A percentile compares a stretch with the other conserved stretches of the same genome.
phyloP scores from a whole-genome alignment of 2,113 vertebrate species.

The Macroglossus sobrinus region DNA sequence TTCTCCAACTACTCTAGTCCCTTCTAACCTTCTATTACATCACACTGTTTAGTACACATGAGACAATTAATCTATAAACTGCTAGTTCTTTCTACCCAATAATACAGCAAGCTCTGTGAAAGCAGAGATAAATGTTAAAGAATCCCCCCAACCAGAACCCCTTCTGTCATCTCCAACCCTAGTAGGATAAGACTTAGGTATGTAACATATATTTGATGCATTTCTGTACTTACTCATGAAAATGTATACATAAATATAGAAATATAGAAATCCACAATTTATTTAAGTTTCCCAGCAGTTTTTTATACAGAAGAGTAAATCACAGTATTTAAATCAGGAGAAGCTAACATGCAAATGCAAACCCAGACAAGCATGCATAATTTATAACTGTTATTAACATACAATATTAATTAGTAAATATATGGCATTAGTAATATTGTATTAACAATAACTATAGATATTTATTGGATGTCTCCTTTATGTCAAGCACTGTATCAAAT shows the following conservation, averaged over 20 bases:
- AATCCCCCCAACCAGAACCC: fast-evolving
- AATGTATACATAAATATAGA: neutral
- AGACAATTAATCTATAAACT: neutral
- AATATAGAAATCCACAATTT: conserved; percentile 19
- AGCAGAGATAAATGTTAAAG: neutral
- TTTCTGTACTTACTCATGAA: conserved; percentile 16
- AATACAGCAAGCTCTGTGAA: neutral
- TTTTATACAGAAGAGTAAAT: conserved; percentile 23
- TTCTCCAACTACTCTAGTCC: neutral
- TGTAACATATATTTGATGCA: neutral
- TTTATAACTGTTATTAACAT: neutral
- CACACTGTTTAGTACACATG: neutral
- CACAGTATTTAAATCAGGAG: conserved; percentile 24
- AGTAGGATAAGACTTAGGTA: neutral
- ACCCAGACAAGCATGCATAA: neutral
- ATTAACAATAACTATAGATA: neutral
- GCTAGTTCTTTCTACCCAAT: neutral
- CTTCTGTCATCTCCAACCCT: neutral
- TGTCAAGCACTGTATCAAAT: neutral
- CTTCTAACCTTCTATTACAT: neutral
- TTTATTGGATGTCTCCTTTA: neutral
- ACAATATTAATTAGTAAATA: neutral
- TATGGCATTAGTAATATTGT: neutral
- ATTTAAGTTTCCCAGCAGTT: neutral
- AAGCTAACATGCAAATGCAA: neutral